Evolutionary conservation across 2,888 invertebrate species (phyloP).

Genomic region (Ligdia adustata): DNA sequence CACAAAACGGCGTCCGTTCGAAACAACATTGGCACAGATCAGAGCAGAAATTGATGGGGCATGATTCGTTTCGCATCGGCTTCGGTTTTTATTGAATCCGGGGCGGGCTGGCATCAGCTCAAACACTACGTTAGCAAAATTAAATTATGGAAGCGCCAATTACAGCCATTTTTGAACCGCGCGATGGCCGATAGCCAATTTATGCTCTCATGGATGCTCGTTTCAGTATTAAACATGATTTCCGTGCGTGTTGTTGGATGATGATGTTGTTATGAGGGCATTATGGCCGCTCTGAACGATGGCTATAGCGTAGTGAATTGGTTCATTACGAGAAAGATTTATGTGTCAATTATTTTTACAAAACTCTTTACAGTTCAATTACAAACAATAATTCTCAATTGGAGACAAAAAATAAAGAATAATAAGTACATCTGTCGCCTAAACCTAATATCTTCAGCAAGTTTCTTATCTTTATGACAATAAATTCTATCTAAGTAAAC

Average conservation of each 20-base stretch:
- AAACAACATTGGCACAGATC: conserved; percentile 36
- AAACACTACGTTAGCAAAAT: conserved; percentile 78
- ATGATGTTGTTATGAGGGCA: conserved; percentile 26
- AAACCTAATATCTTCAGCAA: too few species aligned
- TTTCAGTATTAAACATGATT: conserved; percentile 50
- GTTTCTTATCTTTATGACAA: too few species aligned
- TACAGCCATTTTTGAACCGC: conserved; percentile 77
- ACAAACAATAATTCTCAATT: too few species aligned
- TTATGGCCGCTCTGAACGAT: conserved; percentile 16
- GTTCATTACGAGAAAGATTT: conserved; percentile 3
- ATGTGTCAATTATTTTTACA: neutral
- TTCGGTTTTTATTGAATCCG: conserved; percentile 73
- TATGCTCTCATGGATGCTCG: conserved; percentile 50
- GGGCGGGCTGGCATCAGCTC: conserved; percentile 73
- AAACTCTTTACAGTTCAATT: too few species aligned
- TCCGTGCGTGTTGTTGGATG: conserved; percentile 34
- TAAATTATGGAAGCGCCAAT: conserved; percentile 78
- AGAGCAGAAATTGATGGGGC: conserved; percentile 53
- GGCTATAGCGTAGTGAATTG: conserved; percentile 1
- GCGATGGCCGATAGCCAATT: conserved; percentile 74
- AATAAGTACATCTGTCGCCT: too few species aligned
- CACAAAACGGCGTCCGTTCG: neutral
- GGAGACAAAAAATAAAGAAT: too few species aligned
- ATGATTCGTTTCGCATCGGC: conserved; percentile 50
- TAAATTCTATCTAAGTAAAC: too few species aligned